Conservation (phyloP, 2,888 invertebrate genomes). For the Autographa pulchrina region DNA sequence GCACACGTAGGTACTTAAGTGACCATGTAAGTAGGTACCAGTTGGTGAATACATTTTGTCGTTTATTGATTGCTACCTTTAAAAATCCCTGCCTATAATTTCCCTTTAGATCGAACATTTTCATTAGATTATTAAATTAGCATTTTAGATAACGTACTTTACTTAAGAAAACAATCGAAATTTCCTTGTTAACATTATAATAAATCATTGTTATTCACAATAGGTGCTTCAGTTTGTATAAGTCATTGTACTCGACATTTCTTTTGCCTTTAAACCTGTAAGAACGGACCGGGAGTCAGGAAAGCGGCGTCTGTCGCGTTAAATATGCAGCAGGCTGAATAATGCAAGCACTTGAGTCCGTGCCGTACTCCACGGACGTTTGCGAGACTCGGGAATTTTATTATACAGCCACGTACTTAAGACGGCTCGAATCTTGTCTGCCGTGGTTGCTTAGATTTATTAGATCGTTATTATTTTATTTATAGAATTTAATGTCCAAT, state of each 20-base stretch:
- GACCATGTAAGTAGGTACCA: too few relatives aligned
- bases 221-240: slow-evolving; percentile 6
- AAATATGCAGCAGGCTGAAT: slow-evolving; percentile 76
- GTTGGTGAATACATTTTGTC: too few relatives aligned
- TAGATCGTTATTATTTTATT: neutral
- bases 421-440: slow-evolving; percentile 21
- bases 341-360: slow-evolving; percentile 68
- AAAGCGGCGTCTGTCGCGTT: slow-evolving; percentile 59
- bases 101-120: neutral
- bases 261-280: slow-evolving; percentile 30
- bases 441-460: neutral
- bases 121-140: neutral
- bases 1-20: too few relatives aligned
- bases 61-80: too few relatives aligned
- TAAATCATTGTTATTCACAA: neutral
- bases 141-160: neutral
- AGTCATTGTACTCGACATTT: slow-evolving; percentile 27
- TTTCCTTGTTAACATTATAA: neutral
- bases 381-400: slow-evolving; percentile 52
- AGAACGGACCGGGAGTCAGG: slow-evolving; percentile 40
- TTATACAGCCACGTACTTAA: slow-evolving; percentile 54
- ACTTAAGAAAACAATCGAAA: neutral
- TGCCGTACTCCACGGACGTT: slow-evolving; percentile 42
- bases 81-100: too few relatives aligned
- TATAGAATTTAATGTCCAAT: neutral